phyloP scores from a whole-genome alignment of 2,113 vertebrate species.

The Semicossyphus pulcher region DNA sequence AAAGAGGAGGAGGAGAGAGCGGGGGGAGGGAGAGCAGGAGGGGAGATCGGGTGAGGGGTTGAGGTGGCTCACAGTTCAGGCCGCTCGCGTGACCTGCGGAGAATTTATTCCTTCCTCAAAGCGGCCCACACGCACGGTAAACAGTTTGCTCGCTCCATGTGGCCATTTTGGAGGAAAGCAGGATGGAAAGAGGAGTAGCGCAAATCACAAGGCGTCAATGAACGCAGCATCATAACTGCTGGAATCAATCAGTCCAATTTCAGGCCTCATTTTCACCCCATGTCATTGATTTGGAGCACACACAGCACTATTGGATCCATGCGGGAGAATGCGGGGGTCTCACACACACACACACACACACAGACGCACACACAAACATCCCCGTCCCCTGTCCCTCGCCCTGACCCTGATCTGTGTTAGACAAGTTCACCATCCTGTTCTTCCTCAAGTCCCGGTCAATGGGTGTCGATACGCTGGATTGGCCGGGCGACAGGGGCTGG shows the following conservation, averaged over 20 bases:
- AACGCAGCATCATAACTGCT: constrained; percentile 54
- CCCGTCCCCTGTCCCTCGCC: constrained; percentile 54
- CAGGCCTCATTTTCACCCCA: constrained; percentile 60
- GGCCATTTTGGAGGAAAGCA: constrained; percentile 31
- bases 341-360: constrained; percentile 8
- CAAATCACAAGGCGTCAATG: constrained; percentile 61
- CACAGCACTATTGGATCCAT: constrained; percentile 69
- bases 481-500: constrained; percentile 68
- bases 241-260: constrained; percentile 68
- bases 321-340: constrained; percentile 49
- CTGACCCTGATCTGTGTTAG: constrained; percentile 78
- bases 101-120: constrained; percentile 37
- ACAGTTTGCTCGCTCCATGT: background rate
- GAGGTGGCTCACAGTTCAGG: constrained; percentile 62
- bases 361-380: constrained; percentile 37
- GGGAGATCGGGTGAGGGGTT: constrained; percentile 60
- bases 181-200: constrained; percentile 23
- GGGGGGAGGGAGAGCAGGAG: constrained; percentile 51
- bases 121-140: background rate
- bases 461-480: constrained; percentile 80
- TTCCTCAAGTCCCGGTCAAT: constrained; percentile 81
- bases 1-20: constrained; percentile 47
- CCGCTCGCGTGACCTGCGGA: constrained; percentile 54
- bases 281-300: constrained; percentile 70
- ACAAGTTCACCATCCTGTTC: constrained; percentile 82